A percentile compares a stretch with the other conserved stretches of the same genome.
These are phyloP conservation scores for Pasiphila rectangulata DNA, from an alignment of 2,888 invertebrate genomes.

Conservation along the genomic window DNA sequence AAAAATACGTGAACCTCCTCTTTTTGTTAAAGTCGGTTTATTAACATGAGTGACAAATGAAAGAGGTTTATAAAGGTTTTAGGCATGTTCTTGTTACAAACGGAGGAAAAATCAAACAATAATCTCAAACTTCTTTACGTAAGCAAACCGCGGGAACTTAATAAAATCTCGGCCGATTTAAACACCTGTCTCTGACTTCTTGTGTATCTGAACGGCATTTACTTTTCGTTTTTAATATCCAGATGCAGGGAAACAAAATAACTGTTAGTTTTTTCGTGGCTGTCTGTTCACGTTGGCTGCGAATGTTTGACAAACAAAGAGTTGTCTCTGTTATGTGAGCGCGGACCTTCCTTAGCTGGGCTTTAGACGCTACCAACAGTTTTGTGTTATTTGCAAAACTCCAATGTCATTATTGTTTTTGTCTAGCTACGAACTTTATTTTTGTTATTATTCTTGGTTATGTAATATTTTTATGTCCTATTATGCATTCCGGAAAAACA, in stretches of 20 bases:
- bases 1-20: too few species aligned
- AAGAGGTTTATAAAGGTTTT: too few species aligned
- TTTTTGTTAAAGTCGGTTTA: too few species aligned
- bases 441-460: too few species aligned
- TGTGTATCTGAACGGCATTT: neutral
- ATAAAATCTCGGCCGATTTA: neutral
- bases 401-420: too few species aligned
- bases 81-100: too few species aligned
- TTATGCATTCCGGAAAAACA: too few species aligned
- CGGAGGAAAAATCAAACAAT: too few species aligned
- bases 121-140: too few species aligned
- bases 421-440: too few species aligned
- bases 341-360: constrained; percentile 22
- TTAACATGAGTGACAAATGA: too few species aligned
- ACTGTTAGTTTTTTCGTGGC: constrained; percentile 12
- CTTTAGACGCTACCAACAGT: constrained; percentile 14
- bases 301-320: constrained; percentile 44
- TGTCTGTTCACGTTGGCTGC: constrained; percentile 22
- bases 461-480: too few species aligned
- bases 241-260: constrained; percentile 27
- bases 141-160: neutral
- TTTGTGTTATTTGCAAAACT: constrained; percentile 14
- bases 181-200: neutral
- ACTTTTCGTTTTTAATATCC: constrained; percentile 16
- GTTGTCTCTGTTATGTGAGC: constrained; percentile 35